phyloP scores from a whole-genome alignment of 2,888 invertebrate genomes.

The Leistus spinibarbis region DNA sequence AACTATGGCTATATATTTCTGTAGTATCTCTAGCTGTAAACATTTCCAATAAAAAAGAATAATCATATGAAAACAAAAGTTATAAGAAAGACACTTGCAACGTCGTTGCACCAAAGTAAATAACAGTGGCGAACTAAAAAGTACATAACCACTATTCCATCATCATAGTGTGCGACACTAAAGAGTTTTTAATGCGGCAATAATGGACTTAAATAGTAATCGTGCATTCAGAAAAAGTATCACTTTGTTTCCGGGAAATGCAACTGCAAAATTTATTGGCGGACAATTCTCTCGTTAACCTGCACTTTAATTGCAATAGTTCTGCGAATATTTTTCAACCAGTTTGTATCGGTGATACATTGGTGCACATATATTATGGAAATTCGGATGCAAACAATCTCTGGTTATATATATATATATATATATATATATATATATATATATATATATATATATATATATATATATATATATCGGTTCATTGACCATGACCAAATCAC shows the following conservation, averaged over 20 bases:
- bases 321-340: neutral
- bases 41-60: no score
- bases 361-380: no score
- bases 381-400: neutral
- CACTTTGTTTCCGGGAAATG: neutral
- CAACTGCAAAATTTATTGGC: no score
- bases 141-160: constrained; percentile 1
- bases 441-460: neutral
- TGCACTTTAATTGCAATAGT: neutral
- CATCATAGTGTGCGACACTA: neutral
- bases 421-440: neutral
- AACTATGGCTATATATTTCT: no score
- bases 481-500: neutral
- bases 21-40: no score
- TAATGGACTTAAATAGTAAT: neutral
- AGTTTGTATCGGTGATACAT: neutral
- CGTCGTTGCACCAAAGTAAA: neutral
- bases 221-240: neutral
- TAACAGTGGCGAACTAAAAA: neutral
- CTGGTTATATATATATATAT: neutral
- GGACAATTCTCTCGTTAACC: no score
- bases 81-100: no score
- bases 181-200: neutral
- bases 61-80: neutral
- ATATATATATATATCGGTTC: neutral